Evolutionary conservation across 2,797 vertebrate genomes (phyloP).

Genomic region (Urophycis tenuis): DNA sequence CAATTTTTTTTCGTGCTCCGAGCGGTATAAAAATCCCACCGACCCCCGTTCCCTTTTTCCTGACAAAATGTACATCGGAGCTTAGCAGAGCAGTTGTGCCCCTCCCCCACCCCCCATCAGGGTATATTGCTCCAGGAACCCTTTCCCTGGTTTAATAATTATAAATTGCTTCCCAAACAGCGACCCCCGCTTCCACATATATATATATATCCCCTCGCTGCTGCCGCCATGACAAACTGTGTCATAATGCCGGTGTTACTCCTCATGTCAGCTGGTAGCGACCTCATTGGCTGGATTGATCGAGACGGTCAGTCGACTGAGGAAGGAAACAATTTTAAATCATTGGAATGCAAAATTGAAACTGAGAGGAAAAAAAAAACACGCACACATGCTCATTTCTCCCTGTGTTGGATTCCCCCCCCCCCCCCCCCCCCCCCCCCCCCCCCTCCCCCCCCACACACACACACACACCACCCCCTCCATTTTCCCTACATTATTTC

Average conservation of each 20-base stretch:
- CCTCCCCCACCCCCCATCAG: no score
- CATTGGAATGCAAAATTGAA: slow-evolving; percentile 52
- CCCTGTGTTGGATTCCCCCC: neutral
- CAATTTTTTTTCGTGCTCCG: no score
- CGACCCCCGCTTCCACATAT: slow-evolving; percentile 41
- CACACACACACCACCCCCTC: no score
- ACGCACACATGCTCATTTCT: neutral
- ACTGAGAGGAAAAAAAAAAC: slow-evolving; percentile 6
- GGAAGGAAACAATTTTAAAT: slow-evolving; percentile 41
- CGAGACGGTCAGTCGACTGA: slow-evolving; percentile 15
- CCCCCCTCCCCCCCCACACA: no score
- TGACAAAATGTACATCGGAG: neutral
- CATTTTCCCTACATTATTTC: slow-evolving; percentile 23
- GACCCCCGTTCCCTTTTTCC: no score
- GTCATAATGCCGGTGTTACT: slow-evolving; percentile 31
- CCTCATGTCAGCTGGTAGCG: slow-evolving; percentile 19
- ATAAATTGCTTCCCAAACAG: slow-evolving; percentile 37
- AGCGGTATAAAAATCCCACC: no score
- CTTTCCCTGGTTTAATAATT: slow-evolving; percentile 39
- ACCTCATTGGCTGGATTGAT: slow-evolving; percentile 24
- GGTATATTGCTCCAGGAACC: slow-evolving; percentile 26
- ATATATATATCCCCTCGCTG: slow-evolving; percentile 12
- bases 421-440: neutral
- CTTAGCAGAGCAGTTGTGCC: no score
- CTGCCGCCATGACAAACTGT: slow-evolving; percentile 46